Base-by-base conservation (phyloP, 2,113 vertebrate genomes). In the Oceanites oceanicus region DNA sequence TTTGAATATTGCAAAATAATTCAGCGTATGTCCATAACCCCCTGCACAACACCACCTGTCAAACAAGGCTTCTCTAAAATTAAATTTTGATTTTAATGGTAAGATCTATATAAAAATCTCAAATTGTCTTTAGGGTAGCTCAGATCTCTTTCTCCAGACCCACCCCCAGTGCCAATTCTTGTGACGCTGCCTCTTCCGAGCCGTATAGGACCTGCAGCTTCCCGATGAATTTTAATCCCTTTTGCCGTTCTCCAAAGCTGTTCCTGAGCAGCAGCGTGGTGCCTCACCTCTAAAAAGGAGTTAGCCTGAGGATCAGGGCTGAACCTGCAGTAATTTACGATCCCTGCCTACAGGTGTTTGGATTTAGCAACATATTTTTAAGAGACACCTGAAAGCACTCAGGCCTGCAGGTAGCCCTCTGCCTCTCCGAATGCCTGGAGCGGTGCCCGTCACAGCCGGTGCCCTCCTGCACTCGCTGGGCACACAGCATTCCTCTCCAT, bases 161-260 rank as follows among this genome's bases (percentile, higher is more conserved):
- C 38, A 55, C 2, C 10, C 27, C 27, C 8, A 15, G 42, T 4
- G 47, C n/a, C 3, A 2, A 29, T 20, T 50, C 0, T 0, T 4
- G 50, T 3, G 38, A 14, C 0, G 5, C 36, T 61, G 63, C 59
- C 30, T 76, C 34, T 75, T 32, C n/a, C 15, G 2, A 49, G 36
- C 38, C 2, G 0, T 2, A 9, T 22, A 17, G 62, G 21, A 77
- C 42, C 47, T 76, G 63, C 1, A 1, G 27, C 29, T 68, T 80
- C 67, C 8, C 0, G 0, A 9, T 59, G 61, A 42, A 38, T 72
- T 87, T 72, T 4, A 67, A 61, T 19, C 53, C 74, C 45, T 61
- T 59, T 11, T 81, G 45, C 67, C 11, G 0, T 0, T 7, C 58
- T 59, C 66, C 32, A 58, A 49, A 90, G 56, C 86, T 34, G 40